phyloP scores from a whole-genome alignment of 37 sponge, comb jelly and placozoan species.

The Axinella damicornis region DNA sequence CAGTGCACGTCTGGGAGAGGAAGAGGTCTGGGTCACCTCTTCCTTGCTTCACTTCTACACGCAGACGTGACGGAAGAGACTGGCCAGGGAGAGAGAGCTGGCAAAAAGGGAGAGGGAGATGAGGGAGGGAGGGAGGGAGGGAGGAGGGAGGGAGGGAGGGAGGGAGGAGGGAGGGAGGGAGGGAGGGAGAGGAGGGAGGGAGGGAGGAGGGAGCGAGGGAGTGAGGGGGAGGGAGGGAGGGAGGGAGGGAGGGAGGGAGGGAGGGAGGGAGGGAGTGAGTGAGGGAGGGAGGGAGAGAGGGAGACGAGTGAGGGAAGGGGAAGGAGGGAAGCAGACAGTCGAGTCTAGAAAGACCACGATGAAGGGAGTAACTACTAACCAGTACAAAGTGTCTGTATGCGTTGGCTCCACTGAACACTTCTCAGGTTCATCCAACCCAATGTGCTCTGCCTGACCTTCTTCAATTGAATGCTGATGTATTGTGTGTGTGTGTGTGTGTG shows the following conservation, averaged over 20 bases:
- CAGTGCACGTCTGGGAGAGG: conserved; percentile 63
- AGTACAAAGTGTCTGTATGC: conserved; percentile 83
- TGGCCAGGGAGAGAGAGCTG: conserved; percentile 68
- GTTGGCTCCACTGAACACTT: conserved; percentile 20
- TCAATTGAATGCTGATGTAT: conserved; percentile 52
- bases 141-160: neutral
- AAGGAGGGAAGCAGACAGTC: no score
- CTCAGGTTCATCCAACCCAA: conserved; percentile 50
- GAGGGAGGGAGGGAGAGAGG: no score
- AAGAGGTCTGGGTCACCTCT: conserved; percentile 74
- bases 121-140: neutral
- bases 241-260: neutral
- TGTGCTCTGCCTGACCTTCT: conserved; percentile 72
- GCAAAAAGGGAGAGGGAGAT: neutral
- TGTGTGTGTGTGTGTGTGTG: neutral
- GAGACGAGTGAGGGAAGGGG: no score
- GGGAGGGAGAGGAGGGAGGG: neutral
- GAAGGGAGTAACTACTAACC: neutral
- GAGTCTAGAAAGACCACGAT: no score
- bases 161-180: neutral
- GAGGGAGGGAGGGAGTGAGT: conserved; percentile 1
- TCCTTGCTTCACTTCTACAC: conserved; percentile 31
- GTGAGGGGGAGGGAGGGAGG: conserved; percentile 1
- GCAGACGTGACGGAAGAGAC: conserved; percentile 41
- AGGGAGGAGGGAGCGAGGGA: neutral